These are phyloP conservation scores for Brachionus rubens DNA, from an alignment of 1,140 invertebrate species.

Conservation along the genomic window DNA sequence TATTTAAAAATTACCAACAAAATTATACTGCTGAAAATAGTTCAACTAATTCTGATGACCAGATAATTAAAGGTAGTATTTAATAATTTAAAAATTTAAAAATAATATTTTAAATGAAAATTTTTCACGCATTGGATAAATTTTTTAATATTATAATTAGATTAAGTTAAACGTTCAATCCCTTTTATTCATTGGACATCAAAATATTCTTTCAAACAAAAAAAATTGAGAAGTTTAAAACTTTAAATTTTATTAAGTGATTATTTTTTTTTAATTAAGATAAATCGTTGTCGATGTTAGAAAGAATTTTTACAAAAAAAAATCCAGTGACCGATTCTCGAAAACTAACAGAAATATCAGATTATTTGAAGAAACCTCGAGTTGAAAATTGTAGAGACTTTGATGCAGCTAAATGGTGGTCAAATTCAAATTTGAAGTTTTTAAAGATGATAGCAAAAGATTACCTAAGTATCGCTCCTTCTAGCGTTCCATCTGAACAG, in stretches of 20 bases:
- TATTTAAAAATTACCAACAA: neutral
- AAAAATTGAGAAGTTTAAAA: neutral
- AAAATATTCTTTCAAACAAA: neutral
- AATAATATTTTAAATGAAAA: neutral
- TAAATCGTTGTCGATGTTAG: neutral
- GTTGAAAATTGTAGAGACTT: conserved; percentile 1
- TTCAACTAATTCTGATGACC: too few relatives aligned
- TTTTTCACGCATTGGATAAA: too few relatives aligned
- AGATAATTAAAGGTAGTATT: too few relatives aligned
- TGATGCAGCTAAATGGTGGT: conserved; percentile 1
- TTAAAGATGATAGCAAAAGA: neutral
- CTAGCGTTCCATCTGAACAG: neutral
- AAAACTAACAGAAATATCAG: neutral
- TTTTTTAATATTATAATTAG: too few relatives aligned
- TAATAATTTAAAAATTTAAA: too few relatives aligned
- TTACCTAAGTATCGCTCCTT: neutral
- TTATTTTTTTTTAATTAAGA: too few relatives aligned
- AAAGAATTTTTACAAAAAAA: conserved; percentile 14
- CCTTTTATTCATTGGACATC: neutral
- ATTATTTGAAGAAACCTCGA: conserved; percentile 14
- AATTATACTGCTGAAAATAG: too few relatives aligned
- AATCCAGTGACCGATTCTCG: neutral
- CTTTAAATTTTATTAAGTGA: neutral
- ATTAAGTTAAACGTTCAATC: too few relatives aligned
- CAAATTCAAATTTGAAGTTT: neutral